A percentile compares a stretch with the other conserved stretches of the same genome.
These are phyloP conservation scores for Calameuta filiformis DNA, from an alignment of 2,888 invertebrate species.

Conservation along the genomic window DNA sequence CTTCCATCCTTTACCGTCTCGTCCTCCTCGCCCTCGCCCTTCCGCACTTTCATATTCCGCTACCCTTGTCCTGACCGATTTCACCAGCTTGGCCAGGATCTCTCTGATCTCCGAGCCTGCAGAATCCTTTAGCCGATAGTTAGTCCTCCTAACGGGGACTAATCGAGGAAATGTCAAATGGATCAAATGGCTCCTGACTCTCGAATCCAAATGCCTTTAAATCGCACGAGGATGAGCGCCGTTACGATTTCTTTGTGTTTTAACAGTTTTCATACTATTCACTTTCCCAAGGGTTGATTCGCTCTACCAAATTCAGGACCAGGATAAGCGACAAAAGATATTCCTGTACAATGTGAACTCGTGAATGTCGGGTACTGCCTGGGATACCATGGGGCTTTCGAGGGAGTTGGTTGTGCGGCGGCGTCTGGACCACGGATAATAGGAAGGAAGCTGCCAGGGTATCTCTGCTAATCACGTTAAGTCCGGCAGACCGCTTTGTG, in stretches of 20 bases:
- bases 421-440: constrained; percentile 63
- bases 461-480: constrained; percentile 65
- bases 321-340: background rate
- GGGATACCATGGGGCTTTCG: background rate
- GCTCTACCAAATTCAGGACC: background rate
- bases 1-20: constrained; percentile 24
- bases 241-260: background rate
- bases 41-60: background rate
- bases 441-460: constrained; percentile 52
- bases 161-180: background rate
- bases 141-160: background rate
- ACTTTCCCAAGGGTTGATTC: background rate
- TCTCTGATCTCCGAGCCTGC: constrained; percentile 24
- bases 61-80: constrained; percentile 26
- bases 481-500: constrained; percentile 64
- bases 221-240: background rate
- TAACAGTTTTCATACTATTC: background rate
- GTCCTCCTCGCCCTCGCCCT: background rate
- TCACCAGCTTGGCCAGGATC: constrained; percentile 27
- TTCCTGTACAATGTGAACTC: background rate
- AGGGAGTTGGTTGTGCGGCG: constrained; percentile 34
- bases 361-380: background rate
- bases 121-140: background rate
- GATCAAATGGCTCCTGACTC: background rate
- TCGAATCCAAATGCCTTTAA: background rate